These are phyloP conservation scores for Sphecodes monilicornis DNA, from an alignment of 2,888 invertebrate genomes.

Conservation along the genomic window DNA sequence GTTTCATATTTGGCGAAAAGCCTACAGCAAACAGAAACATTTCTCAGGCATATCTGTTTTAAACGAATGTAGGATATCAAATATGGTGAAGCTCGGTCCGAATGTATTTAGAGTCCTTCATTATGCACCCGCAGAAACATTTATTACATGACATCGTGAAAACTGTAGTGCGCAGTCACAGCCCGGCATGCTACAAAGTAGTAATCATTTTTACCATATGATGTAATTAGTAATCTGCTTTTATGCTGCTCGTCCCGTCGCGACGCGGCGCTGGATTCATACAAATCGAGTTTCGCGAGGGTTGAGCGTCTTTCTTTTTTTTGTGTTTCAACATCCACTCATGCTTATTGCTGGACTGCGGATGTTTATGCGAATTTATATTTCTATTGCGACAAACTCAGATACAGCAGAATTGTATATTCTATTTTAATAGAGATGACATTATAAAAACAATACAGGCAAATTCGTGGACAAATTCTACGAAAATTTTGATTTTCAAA, in stretches of 20 bases:
- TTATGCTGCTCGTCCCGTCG: background rate
- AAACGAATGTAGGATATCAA: constrained; percentile 64
- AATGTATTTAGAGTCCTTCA: constrained; percentile 65
- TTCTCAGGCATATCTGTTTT: constrained; percentile 37
- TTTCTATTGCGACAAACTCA: background rate
- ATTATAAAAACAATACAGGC: background rate
- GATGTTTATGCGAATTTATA: background rate
- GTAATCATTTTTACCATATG: constrained; percentile 50
- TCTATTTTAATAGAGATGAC: background rate
- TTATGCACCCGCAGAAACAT: constrained; percentile 56
- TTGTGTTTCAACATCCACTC: background rate
- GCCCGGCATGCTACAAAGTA: constrained; percentile 29
- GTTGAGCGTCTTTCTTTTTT: background rate
- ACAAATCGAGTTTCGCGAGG: constrained; percentile 18
- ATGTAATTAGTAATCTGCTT: constrained; percentile 56
- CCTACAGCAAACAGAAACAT: constrained; percentile 9
- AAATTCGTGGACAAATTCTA: background rate
- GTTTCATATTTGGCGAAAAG: background rate
- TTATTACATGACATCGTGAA: constrained; percentile 54
- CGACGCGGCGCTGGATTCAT: constrained; percentile 4
- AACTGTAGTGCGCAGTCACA: constrained; percentile 40
- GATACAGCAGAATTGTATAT: background rate
- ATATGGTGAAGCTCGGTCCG: constrained; percentile 42
- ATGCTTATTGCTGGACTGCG: background rate
- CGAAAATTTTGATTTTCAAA: background rate